phyloP scores from a whole-genome alignment of 2,797 vertebrate genomes.

The Australoheros facetus region DNA sequence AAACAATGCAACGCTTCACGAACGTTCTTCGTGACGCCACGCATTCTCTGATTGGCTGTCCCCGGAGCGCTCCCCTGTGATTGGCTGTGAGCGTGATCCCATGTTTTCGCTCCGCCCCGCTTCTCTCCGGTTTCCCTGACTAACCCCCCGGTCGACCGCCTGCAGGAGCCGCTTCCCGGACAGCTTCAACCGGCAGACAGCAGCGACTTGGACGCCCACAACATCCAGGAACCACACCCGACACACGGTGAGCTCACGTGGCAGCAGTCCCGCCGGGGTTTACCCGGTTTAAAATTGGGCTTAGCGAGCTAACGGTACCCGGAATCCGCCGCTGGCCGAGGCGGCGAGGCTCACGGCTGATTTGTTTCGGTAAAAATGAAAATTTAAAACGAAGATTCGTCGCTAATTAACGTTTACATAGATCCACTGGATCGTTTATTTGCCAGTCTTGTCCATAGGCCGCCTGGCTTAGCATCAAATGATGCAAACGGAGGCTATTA shows the following conservation, averaged over 20 bases:
- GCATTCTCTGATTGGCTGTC: slow-evolving; percentile 76
- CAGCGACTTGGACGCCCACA: neutral
- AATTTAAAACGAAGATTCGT: neutral
- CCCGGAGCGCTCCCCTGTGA: slow-evolving; percentile 22
- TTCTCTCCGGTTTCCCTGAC: neutral
- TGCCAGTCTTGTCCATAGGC: neutral
- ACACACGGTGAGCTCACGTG: slow-evolving; percentile 12
- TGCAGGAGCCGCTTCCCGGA: neutral
- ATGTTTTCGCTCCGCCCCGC: neutral
- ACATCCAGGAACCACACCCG: neutral
- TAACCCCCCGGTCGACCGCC: neutral
- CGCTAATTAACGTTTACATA: neutral
- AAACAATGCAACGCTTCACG: neutral
- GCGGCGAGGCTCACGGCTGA: neutral
- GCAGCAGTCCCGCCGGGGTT: neutral
- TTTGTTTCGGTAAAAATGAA: neutral
- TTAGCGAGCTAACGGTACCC: neutral
- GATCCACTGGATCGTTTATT: neutral
- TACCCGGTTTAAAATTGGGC: neutral
- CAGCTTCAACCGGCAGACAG: neutral
- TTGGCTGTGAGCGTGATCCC: neutral
- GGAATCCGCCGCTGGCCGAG: neutral
- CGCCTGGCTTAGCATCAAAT: no score
- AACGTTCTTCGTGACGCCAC: slow-evolving; percentile 1
- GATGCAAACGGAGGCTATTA: neutral